Conservation (phyloP, 2,113 vertebrate genomes). For the Sinocyclocheilus anshuiensis region DNA sequence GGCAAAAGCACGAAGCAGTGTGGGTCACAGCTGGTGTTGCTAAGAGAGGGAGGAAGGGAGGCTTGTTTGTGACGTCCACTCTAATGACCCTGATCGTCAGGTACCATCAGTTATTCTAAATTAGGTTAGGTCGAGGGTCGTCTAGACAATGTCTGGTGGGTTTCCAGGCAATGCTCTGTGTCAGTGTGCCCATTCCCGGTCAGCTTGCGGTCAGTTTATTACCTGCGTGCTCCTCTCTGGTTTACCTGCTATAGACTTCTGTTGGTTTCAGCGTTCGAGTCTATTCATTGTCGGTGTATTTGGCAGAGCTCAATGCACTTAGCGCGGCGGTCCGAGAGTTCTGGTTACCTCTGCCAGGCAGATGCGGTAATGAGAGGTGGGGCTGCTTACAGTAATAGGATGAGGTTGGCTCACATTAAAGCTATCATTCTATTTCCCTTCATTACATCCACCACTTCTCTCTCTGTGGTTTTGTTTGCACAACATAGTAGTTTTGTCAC, state of each 20-base stretch:
- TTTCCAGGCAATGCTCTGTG: background rate
- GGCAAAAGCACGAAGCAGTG: conserved; percentile 1
- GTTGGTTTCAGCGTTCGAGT: conserved; percentile 24
- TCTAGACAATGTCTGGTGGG: background rate
- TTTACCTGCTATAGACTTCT: conserved; percentile 33
- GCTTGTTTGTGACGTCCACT: background rate
- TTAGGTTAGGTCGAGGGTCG: background rate
- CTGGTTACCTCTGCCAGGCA: conserved; percentile 49
- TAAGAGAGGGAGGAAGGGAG: background rate
- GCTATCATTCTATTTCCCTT: conserved; percentile 1
- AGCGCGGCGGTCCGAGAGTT: conserved; percentile 29
- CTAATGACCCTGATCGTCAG: conserved; percentile 16
- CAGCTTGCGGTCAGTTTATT: background rate
- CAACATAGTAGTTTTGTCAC: background rate
- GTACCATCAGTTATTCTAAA: conserved; percentile 1
- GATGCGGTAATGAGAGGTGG: conserved; percentile 52
- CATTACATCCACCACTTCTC: background rate
- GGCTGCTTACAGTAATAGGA: conserved; percentile 33
- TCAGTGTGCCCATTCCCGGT: background rate
- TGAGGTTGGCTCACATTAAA: background rate
- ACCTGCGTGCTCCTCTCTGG: conserved; percentile 6
- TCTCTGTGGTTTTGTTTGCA: background rate
- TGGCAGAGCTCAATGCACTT: conserved; percentile 48
- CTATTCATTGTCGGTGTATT: conserved; percentile 54
- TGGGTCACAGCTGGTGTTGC: conserved; percentile 9